Conservation (phyloP, 2,113 vertebrate species). For the Bostrychus sinensis region DNA sequence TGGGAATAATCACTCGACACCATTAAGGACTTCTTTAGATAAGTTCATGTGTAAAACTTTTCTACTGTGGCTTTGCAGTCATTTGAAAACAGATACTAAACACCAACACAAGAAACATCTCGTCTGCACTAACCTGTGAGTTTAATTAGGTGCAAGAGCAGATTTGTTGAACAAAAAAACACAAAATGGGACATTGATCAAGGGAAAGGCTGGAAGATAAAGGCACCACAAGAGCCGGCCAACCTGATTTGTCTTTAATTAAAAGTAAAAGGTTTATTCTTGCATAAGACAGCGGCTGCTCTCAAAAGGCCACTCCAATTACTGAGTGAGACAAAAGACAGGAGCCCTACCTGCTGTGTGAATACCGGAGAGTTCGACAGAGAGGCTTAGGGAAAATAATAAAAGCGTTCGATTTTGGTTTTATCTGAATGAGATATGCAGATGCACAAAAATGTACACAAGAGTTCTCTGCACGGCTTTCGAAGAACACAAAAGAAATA, state of each 20-base stretch:
- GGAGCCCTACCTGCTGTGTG: conserved; percentile 1
- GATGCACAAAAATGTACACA: too few species aligned
- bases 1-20: conserved; percentile 34
- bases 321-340: conserved; percentile 49
- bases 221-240: conserved; percentile 17
- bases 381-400: conserved; percentile 9
- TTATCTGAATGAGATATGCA: too few species aligned
- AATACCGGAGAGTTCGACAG: conserved; percentile 3
- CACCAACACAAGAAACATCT: conserved; percentile 10
- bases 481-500: too few species aligned
- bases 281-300: conserved; percentile 38
- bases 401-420: too few species aligned
- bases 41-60: conserved; percentile 28
- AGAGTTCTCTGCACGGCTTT: too few species aligned
- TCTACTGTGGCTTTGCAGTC: conserved; percentile 22
- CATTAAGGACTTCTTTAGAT: conserved; percentile 22
- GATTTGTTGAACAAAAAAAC: conserved; percentile 59
- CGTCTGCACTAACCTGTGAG: conserved; percentile 13
- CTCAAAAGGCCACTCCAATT: conserved; percentile 59
- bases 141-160: conserved; percentile 55
- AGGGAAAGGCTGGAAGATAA: conserved; percentile 45
- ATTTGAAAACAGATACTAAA: conserved; percentile 24
- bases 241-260: conserved; percentile 68
- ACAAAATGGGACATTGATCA: conserved; percentile 60
- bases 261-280: conserved; percentile 65